phyloP scores from a whole-genome alignment of 2,888 invertebrate genomes.

The Anticlea derivata region DNA sequence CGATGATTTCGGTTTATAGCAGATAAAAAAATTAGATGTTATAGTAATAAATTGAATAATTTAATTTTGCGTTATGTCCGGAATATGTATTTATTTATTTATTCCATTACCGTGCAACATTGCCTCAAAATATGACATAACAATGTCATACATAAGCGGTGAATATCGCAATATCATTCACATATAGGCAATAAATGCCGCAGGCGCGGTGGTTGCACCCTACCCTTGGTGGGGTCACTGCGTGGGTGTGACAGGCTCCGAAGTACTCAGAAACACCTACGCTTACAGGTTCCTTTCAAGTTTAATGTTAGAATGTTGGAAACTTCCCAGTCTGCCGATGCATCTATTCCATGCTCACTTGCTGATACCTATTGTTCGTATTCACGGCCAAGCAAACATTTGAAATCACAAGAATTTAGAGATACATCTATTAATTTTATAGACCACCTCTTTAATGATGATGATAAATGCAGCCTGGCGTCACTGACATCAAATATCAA shows the following conservation, averaged over 20 bases:
- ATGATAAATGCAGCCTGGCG: slow-evolving; percentile 13
- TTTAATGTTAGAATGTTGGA: slow-evolving; percentile 48
- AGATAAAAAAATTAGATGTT: too few species aligned
- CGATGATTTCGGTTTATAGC: slow-evolving; percentile 20
- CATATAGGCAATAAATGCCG: slow-evolving; percentile 35
- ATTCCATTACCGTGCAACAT: too few species aligned
- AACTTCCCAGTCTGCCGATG: slow-evolving; percentile 19
- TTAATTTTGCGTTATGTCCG: too few species aligned
- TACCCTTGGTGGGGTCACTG: slow-evolving; percentile 62
- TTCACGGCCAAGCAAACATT: slow-evolving; percentile 23
- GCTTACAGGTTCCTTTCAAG: slow-evolving; percentile 62
- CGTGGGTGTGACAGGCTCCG: slow-evolving; percentile 68
- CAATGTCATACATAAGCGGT: slow-evolving; percentile 8
- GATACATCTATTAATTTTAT: not conserved
- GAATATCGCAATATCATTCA: slow-evolving; percentile 42
- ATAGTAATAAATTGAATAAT: too few species aligned
- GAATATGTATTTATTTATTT: too few species aligned
- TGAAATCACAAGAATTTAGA: not conserved
- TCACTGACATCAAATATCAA: slow-evolving; percentile 19
- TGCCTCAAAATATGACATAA: not conserved
- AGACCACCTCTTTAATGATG: slow-evolving; percentile 3
- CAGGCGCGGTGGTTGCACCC: slow-evolving; percentile 49
- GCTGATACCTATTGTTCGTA: slow-evolving; percentile 39
- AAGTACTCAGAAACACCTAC: slow-evolving; percentile 60
- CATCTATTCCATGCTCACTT: slow-evolving; percentile 28